Evolutionary conservation across 2,888 invertebrate species (phyloP), one percentile per base, ranked within the genome.

Genomic region (Ichneumoninae sp.): DNA sequence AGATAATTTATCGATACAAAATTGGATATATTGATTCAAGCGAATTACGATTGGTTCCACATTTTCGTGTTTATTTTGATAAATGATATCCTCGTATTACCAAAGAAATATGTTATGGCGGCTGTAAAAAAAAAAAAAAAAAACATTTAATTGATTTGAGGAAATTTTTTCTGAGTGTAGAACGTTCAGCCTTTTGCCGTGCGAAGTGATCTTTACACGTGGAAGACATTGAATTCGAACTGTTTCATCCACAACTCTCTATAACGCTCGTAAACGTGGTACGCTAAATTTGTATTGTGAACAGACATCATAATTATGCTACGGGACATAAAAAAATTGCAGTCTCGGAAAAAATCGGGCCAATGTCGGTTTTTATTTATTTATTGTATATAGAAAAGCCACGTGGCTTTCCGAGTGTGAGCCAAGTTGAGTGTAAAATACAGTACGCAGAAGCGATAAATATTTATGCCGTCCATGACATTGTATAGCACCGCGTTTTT

Each of bases 391-490:
- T 10, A 47, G 16, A 1, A 47, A 47, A 47, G 1, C 44, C 44
- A 47, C 0, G 44, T 47, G 16, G 44, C 16, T 47, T 16, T 16
- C 1, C 13, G 44, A 47, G 44, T 47, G 0, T 47, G 13, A 47
- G 44, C 13, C 44, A 13, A 3, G 44, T 47, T 47, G 0, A 16
- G 1, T 47, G 13, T 4, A 13, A 47, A 47, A 47, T 47, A 47
- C 3, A 4, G 33, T 16, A 6, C 5, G 5, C 2, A 5, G 60
- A 13, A 16, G 40, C 33, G 4, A 26, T 26, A 7, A n/a, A n/a
- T 30, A 76, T 76, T 52, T 36, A 76, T 36, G 7, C 76, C 13
- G 26, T 26, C 40, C 16, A 76, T 76, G 52, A 40, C 66, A 66
- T 66, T 40, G 76, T 52, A 19, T 6, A n/a, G 50, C 65, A 50